Conservation (phyloP, 2,888 invertebrate genomes). For the Leucophora obtusa region DNA sequence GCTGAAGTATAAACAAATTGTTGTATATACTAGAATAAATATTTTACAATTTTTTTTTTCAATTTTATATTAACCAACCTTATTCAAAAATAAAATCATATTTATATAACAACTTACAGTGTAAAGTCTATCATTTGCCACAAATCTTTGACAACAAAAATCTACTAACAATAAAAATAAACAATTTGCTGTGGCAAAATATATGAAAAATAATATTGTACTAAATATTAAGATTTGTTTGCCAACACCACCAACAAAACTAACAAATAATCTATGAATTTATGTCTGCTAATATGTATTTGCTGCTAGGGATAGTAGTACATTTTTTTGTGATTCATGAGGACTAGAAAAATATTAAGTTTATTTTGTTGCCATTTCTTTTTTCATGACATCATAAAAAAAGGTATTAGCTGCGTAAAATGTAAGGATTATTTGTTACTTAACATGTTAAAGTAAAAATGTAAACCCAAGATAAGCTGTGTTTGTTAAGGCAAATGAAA, state of each 20-base stretch:
- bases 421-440: constrained; percentile 58
- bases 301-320: not conserved
- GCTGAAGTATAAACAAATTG: too few species aligned
- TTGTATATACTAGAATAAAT: too few species aligned
- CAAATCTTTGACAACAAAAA: constrained; percentile 29
- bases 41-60: too few species aligned
- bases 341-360: not conserved
- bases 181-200: constrained; percentile 27
- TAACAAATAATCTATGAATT: constrained; percentile 59
- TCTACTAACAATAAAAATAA: constrained; percentile 39
- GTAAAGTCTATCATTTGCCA: constrained; percentile 33
- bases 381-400: constrained; percentile 1
- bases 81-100: constrained; percentile 5
- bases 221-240: constrained; percentile 57
- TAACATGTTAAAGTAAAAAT: constrained; percentile 18
- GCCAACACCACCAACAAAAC: constrained; percentile 34
- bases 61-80: too few species aligned
- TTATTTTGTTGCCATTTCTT: not conserved
- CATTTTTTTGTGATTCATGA: not conserved
- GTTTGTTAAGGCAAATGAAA: not conserved
- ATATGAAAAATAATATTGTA: constrained; percentile 15
- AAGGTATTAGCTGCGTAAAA: constrained; percentile 63
- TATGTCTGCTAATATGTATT: constrained; percentile 40
- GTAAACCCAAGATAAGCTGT: constrained; percentile 5
- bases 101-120: constrained; percentile 5